Conservation (phyloP, 2,113 vertebrate genomes). For the Alectura lathami region DNA sequence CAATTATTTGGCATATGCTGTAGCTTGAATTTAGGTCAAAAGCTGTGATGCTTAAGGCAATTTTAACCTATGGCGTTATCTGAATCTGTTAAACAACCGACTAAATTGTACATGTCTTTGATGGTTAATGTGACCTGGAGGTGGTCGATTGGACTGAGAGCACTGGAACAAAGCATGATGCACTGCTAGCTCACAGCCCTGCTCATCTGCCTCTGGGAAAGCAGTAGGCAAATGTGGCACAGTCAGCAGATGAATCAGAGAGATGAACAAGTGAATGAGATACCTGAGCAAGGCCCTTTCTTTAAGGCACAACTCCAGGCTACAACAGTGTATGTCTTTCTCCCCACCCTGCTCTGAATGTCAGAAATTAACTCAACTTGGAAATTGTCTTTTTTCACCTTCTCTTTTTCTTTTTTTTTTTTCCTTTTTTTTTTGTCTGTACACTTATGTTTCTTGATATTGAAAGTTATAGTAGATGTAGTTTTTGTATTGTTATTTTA, state of each 20-base stretch:
- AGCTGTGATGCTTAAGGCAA: neutral
- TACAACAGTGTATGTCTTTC: neutral
- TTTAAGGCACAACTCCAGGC: neutral
- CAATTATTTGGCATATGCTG: neutral
- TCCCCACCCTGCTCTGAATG: neutral
- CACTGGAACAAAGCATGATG: neutral
- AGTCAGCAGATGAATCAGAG: neutral
- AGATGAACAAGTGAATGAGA: neutral
- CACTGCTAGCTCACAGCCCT: neutral
- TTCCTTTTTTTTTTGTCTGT: neutral
- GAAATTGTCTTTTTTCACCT: neutral
- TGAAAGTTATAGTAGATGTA: neutral
- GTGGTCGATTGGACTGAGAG: neutral
- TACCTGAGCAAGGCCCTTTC: neutral
- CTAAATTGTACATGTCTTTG: neutral
- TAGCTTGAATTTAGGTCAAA: neutral
- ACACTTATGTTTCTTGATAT: neutral
- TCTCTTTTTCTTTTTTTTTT: neutral
- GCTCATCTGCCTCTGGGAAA: slow-evolving; percentile 5
- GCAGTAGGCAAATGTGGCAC: neutral
- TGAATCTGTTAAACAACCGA: neutral
- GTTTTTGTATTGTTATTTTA: neutral
- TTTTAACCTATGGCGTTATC: neutral
- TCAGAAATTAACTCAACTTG: neutral
- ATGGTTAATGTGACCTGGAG: neutral